Percentiles rank a stretch among this genome's conserved stretches.
Conservation (phyloP, 2,888 invertebrate species). For the Camptogramma bilineatum region DNA sequence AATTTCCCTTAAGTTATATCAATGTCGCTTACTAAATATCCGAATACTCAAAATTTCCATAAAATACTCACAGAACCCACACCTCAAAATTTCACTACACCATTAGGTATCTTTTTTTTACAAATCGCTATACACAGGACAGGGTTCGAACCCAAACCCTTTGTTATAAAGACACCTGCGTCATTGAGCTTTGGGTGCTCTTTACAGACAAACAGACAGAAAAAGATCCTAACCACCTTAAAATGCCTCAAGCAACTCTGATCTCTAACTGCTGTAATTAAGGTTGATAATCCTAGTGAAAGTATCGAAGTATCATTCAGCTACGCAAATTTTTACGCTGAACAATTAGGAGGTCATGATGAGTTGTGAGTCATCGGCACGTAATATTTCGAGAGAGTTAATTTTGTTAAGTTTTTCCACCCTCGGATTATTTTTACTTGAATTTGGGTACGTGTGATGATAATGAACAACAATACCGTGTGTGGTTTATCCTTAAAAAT, state of each 20-base stretch:
- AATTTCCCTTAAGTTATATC: too few species aligned
- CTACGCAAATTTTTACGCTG: constrained; percentile 64
- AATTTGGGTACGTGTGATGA: too few species aligned
- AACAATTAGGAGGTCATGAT: constrained; percentile 61
- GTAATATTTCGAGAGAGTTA: constrained; percentile 28
- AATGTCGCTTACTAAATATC: too few species aligned
- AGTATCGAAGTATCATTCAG: constrained; percentile 54
- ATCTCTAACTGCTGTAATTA: neutral
- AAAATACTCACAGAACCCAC: constrained; percentile 41
- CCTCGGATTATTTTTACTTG: neutral
- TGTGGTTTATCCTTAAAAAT: too few species aligned
- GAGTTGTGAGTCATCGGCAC: constrained; percentile 53
- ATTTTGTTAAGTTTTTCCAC: constrained; percentile 17
- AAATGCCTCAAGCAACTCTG: constrained; percentile 20
- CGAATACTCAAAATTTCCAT: too few species aligned
- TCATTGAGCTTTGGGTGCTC: constrained; percentile 77
- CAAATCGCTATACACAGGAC: constrained; percentile 70
- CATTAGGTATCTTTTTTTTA: constrained; percentile 44
- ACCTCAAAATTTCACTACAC: constrained; percentile 41
- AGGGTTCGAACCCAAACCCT: constrained; percentile 75
- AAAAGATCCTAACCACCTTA: constrained; percentile 50
- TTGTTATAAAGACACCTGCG: constrained; percentile 81
- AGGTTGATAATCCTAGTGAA: constrained; percentile 33
- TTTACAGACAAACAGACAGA: constrained; percentile 63
- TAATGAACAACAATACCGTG: too few species aligned